Conservation (phyloP, 2,113 vertebrate genomes). For the Stegastes partitus region DNA sequence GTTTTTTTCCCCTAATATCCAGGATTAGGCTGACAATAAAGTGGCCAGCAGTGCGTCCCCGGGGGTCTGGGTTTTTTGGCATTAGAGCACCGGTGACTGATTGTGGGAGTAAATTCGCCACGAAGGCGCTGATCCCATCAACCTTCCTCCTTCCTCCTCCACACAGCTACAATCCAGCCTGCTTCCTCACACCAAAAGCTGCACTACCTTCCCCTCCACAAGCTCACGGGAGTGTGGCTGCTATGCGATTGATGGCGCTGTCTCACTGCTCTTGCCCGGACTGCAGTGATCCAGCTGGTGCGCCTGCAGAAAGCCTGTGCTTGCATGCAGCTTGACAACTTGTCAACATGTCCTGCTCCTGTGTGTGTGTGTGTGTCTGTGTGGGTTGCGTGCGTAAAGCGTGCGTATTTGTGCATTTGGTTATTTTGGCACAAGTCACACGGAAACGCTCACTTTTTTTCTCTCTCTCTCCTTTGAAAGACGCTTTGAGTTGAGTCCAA, state of each 20-base stretch:
- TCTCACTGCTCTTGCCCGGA: conserved; percentile 78
- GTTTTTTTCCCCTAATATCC: conserved; percentile 8
- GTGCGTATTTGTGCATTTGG: conserved; percentile 41
- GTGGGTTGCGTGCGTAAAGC: background rate
- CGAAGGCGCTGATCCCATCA: conserved; percentile 43
- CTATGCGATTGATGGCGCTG: conserved; percentile 85
- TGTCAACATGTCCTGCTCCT: conserved; percentile 47
- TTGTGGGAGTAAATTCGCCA: conserved; percentile 40
- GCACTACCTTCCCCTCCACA: conserved; percentile 14
- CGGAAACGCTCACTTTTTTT: background rate
- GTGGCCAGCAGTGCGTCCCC: conserved; percentile 24
- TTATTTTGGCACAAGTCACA: conserved; percentile 42
- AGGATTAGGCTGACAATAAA: background rate
- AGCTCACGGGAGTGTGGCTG: conserved; percentile 56
- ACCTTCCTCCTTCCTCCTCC: background rate
- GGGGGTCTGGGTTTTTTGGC: conserved; percentile 27
- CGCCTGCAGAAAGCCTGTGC: conserved; percentile 49
- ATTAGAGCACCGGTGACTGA: conserved; percentile 49
- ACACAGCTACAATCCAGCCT: conserved; percentile 3
- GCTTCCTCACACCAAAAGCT: conserved; percentile 24
- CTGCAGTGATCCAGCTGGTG: conserved; percentile 58
- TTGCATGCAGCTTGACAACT: conserved; percentile 52
- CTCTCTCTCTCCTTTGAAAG: background rate
- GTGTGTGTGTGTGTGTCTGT: background rate
- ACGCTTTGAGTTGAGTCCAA: conserved; percentile 31